These are phyloP conservation scores for Motacilla alba DNA, from an alignment of 2,113 vertebrate species.

Conservation along the genomic window DNA sequence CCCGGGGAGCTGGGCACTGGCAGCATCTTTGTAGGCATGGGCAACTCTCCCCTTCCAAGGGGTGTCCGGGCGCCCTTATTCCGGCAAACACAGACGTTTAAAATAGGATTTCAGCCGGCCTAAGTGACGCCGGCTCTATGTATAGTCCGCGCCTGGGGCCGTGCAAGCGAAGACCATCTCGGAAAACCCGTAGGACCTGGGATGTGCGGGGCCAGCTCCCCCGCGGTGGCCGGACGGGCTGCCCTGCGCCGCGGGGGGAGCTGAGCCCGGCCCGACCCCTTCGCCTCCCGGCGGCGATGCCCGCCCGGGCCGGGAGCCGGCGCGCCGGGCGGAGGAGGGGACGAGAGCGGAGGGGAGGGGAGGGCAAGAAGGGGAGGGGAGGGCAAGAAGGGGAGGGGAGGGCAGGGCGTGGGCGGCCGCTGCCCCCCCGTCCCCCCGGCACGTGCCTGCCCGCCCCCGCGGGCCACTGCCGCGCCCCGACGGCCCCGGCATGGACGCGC, in stretches of 20 bases:
- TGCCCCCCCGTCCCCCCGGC: neutral
- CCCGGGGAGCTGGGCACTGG: neutral
- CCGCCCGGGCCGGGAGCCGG: neutral
- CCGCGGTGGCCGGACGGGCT: neutral
- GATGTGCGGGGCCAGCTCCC: neutral
- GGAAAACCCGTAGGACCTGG: neutral
- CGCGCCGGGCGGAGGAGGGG: neutral
- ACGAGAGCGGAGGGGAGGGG: neutral
- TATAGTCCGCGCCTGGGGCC: slow-evolving; percentile 48
- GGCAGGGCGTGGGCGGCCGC: neutral
- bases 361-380: neutral
- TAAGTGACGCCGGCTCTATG: slow-evolving; percentile 61
- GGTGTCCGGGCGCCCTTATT: slow-evolving; percentile 17
- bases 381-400: neutral
- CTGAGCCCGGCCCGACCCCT: neutral
- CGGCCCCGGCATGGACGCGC: slow-evolving; percentile 26
- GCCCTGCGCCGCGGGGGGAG: neutral
- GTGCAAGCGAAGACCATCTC: neutral
- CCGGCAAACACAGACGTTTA: slow-evolving; percentile 56
- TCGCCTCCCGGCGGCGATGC: neutral
- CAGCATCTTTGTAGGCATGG: neutral
- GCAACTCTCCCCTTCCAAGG: neutral
- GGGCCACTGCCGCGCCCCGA: slow-evolving; percentile 12
- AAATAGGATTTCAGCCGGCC: slow-evolving; percentile 62
- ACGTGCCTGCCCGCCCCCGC: neutral